Percentiles rank a stretch among this genome's conserved stretches.
Evolutionary conservation across 2,113 vertebrate genomes (phyloP).

Genomic region (Gobiocypris rarus): DNA sequence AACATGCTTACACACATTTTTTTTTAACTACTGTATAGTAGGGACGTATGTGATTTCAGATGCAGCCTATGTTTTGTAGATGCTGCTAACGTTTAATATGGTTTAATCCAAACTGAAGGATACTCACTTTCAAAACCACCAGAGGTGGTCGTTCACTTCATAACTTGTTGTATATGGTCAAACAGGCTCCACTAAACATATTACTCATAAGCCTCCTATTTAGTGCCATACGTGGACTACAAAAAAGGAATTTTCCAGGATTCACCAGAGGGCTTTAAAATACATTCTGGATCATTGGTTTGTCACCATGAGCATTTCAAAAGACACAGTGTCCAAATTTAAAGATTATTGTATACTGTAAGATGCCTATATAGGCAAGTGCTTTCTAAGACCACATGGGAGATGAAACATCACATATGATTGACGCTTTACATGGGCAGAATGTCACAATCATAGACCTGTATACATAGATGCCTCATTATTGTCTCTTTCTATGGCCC

Average conservation of each 20-base stretch:
- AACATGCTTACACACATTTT: too few relatives aligned
- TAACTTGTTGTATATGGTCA: not conserved
- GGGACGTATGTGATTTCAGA: not conserved
- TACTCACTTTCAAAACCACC: not conserved
- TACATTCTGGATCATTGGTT: not conserved
- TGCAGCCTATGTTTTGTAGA: not conserved
- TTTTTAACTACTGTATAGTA: not conserved
- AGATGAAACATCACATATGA: not conserved
- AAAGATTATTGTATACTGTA: not conserved
- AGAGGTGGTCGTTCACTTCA: not conserved
- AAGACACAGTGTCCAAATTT: not conserved
- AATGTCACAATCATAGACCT: not conserved
- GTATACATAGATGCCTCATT: too few relatives aligned
- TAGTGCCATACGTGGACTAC: not conserved
- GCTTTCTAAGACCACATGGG: not conserved
- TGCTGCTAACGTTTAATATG: conserved; percentile 6
- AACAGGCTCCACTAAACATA: not conserved
- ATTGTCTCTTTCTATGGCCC: too few relatives aligned
- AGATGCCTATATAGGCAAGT: not conserved
- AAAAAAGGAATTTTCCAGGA: not conserved
- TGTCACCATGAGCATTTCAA: not conserved
- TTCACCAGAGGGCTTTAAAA: not conserved
- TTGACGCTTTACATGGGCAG: not conserved
- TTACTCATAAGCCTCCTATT: not conserved
- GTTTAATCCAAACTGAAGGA: not conserved